phyloP scores from a whole-genome alignment of 2,113 vertebrate species.

The Agapornis roseicollis region DNA sequence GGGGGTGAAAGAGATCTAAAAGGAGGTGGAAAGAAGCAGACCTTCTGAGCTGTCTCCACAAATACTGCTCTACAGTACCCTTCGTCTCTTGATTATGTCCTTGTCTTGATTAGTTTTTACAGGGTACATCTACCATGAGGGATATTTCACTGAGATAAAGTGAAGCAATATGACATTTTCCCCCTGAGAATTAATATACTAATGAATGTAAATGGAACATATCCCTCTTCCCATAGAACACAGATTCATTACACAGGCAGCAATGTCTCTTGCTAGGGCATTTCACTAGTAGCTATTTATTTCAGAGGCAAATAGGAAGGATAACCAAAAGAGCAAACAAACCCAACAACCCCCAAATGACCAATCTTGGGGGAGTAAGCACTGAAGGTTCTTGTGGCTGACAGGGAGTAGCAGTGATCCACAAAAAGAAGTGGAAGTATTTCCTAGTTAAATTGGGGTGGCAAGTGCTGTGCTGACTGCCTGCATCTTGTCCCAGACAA shows the following conservation, averaged over 20 bases:
- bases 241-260: conserved; percentile 27
- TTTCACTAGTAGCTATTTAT: conserved; percentile 13
- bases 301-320: not conserved
- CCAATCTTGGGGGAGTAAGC: not conserved
- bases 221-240: conserved; percentile 23
- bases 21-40: not conserved
- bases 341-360: not conserved
- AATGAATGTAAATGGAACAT: conserved; percentile 32
- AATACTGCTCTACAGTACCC: not conserved
- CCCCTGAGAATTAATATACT: conserved; percentile 16
- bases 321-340: not conserved
- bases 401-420: not conserved
- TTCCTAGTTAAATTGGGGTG: not conserved
- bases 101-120: not conserved
- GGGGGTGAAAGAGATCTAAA: not conserved
- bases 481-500: not conserved
- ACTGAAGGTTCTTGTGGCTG: not conserved
- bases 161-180: not conserved
- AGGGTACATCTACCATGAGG: not conserved
- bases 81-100: not conserved
- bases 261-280: not conserved
- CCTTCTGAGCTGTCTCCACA: not conserved
- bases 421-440: not conserved
- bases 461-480: not conserved
- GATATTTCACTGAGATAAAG: conserved; percentile 7